Conservation (phyloP, 2,888 invertebrate species). For the Masnerella sp. region DNA sequence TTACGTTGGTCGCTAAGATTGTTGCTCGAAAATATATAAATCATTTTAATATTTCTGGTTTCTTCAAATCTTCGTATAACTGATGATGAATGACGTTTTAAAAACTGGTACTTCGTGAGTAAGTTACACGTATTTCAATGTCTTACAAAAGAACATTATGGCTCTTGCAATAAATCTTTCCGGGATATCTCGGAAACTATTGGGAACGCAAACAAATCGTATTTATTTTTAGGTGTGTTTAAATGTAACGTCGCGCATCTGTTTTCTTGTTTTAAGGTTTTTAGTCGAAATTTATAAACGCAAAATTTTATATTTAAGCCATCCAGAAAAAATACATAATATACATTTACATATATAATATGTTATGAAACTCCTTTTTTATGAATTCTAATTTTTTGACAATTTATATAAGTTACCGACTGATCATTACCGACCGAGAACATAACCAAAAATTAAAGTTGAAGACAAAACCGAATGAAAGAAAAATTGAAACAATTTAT, state of each 20-base stretch:
- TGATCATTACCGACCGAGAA: too few species aligned
- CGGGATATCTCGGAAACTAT: constrained; percentile 34
- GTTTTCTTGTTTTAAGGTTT: too few species aligned
- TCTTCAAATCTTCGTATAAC: constrained; percentile 34
- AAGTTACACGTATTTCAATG: constrained; percentile 42
- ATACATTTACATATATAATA: too few species aligned
- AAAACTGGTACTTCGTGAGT: constrained; percentile 42
- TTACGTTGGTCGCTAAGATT: constrained; percentile 14
- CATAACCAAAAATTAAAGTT: too few species aligned
- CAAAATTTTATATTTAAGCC: too few species aligned
- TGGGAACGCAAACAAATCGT: constrained; percentile 33
- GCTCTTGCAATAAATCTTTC: constrained; percentile 35
- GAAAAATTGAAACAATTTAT: too few species aligned
- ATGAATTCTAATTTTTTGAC: not conserved
- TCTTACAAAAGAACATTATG: constrained; percentile 44
- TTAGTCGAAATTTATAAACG: too few species aligned
- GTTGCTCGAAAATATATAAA: constrained; percentile 32
- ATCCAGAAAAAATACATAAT: too few species aligned
- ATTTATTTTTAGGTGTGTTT: constrained; percentile 33
- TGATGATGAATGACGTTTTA: constrained; percentile 39
- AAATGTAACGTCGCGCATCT: constrained; percentile 22
- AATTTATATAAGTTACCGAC: too few species aligned
- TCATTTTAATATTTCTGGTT: constrained; percentile 29
- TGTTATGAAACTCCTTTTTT: too few species aligned
- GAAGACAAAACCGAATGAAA: too few species aligned